Conservation (phyloP, 1,140 invertebrate species). For the Lethrus apterus region DNA sequence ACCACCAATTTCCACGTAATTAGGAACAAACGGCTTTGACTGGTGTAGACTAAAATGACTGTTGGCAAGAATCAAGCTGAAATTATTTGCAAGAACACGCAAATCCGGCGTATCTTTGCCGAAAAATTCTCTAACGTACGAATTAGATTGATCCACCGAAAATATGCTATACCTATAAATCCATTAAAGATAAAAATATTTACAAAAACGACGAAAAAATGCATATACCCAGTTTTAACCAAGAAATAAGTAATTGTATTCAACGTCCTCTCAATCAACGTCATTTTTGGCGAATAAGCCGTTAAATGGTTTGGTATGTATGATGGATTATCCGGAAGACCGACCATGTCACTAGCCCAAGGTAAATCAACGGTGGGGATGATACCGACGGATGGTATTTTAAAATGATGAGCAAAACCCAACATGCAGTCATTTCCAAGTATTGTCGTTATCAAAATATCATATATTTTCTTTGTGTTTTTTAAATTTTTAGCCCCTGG, state of each 20-base stretch:
- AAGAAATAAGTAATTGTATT: constrained; percentile 19
- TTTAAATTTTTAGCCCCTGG: constrained; percentile 24
- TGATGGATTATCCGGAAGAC: constrained; percentile 51
- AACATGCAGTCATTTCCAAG: constrained; percentile 61
- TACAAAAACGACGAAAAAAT: background rate
- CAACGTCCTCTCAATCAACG: constrained; percentile 47
- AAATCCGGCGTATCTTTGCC: constrained; percentile 25
- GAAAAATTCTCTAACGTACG: constrained; percentile 25
- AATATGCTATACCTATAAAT: no score
- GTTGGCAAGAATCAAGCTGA: constrained; percentile 31
- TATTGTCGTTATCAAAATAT: constrained; percentile 55
- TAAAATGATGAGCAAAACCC: constrained; percentile 46
- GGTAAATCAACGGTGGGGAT: constrained; percentile 51
- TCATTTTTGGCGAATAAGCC: constrained; percentile 43
- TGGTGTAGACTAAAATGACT: constrained; percentile 35
- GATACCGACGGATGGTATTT: constrained; percentile 49
- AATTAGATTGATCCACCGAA: constrained; percentile 23
- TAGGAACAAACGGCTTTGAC: constrained; percentile 34
- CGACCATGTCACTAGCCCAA: constrained; percentile 43
- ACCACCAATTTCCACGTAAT: constrained; percentile 37
- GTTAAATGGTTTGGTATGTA: constrained; percentile 51
- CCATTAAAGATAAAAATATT: no score
- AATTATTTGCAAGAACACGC: constrained; percentile 20
- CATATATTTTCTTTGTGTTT: constrained; percentile 45
- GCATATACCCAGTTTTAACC: background rate